Evolutionary conservation across 2,888 invertebrate genomes (phyloP).

Genomic region (Chymomyza amoena): DNA sequence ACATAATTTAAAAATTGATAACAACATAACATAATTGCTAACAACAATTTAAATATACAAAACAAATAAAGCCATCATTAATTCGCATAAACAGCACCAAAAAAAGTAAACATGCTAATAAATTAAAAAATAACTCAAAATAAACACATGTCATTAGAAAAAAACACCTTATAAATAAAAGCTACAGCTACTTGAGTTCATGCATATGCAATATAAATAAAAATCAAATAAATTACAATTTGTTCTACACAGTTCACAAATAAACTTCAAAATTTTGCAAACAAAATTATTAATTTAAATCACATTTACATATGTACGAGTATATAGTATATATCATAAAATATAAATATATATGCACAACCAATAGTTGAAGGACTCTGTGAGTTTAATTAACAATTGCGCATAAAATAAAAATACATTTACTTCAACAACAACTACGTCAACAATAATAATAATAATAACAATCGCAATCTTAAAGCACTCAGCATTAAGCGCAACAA

Average conservation of each 20-base stretch:
- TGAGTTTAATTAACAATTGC: slow-evolving; percentile 26
- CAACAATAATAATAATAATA: slow-evolving; percentile 24
- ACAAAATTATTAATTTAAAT: slow-evolving; percentile 8
- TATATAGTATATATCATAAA: slow-evolving; percentile 12
- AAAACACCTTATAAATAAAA: neutral
- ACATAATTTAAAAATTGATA: no score
- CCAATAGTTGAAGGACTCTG: slow-evolving; percentile 37
- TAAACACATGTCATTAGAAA: no score
- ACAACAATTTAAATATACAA: no score
- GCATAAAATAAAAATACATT: slow-evolving; percentile 28
- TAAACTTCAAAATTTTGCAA: slow-evolving; percentile 8
- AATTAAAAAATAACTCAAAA: neutral
- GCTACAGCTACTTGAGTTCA: neutral
- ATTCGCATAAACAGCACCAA: neutral
- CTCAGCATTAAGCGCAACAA: slow-evolving; percentile 35
- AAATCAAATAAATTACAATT: slow-evolving; percentile 6
- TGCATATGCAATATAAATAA: neutral
- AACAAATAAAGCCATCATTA: neutral
- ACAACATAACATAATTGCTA: no score
- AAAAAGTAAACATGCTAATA: neutral
- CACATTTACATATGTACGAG: slow-evolving; percentile 12
- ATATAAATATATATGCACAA: slow-evolving; percentile 18
- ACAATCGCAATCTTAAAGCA: neutral
- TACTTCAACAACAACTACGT: no score
- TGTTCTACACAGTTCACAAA: neutral